Evolutionary conservation across 2,113 vertebrate genomes (phyloP).

Genomic region (Falco punctatus): DNA sequence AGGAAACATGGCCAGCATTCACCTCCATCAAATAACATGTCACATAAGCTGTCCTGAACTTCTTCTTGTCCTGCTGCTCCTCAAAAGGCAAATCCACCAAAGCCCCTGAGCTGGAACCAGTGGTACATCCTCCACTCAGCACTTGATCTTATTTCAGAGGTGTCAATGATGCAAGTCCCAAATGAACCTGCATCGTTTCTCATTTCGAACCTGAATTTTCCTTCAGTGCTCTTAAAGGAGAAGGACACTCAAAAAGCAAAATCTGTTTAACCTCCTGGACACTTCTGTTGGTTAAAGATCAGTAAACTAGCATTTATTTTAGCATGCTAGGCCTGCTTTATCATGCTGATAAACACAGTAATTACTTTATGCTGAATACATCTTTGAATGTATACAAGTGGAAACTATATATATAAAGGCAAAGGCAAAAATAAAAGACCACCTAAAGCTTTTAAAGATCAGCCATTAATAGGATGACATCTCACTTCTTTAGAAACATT

Average conservation of each 20-base stretch:
- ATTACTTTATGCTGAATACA: background rate
- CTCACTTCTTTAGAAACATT: background rate
- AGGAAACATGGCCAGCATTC: accelerated
- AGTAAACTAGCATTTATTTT: background rate
- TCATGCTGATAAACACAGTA: background rate
- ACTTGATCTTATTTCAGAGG: background rate
- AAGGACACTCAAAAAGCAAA: background rate
- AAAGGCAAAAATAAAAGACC: background rate
- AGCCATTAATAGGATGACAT: background rate
- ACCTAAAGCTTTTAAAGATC: background rate
- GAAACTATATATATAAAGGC: background rate
- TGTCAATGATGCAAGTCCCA: background rate
- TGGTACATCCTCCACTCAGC: background rate
- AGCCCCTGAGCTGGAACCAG: background rate
- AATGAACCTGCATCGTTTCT: background rate
- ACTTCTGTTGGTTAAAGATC: background rate
- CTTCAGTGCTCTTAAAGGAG: background rate
- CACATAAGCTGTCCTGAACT: background rate
- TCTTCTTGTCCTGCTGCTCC: background rate
- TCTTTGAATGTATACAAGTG: background rate
- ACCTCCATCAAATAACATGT: background rate
- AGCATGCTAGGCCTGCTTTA: background rate
- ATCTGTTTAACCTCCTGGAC: background rate
- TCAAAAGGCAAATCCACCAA: background rate
- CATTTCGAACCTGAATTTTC: background rate